Percentiles rank a stretch among this genome's conserved stretches.
Conservation (phyloP, 2,888 invertebrate genomes). For the Chaitophorus viminalis region DNA sequence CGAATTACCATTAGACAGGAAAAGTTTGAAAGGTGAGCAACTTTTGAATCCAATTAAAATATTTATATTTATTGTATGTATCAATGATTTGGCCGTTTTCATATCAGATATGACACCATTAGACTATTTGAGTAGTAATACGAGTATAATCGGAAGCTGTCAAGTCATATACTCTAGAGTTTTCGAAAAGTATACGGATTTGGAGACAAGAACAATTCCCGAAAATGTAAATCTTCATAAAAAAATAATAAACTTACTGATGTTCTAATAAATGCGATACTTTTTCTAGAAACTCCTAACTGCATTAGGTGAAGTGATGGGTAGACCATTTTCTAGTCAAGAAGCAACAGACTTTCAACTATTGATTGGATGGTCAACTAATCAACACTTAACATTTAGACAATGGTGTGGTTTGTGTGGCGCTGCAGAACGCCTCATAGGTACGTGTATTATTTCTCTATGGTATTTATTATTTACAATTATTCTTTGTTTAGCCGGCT, state of each 20-base stretch:
- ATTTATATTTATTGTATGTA: too few relatives aligned
- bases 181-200: slow-evolving; percentile 67
- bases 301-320: slow-evolving; percentile 75
- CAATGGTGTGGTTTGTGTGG: slow-evolving; percentile 85
- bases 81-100: neutral
- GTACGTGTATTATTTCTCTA: slow-evolving; percentile 65
- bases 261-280: neutral
- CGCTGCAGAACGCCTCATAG: slow-evolving; percentile 77
- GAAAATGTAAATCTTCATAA: slow-evolving; percentile 39
- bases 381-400: slow-evolving; percentile 74
- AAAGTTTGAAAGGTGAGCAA: slow-evolving; percentile 69
- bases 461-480: too few relatives aligned
- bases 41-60: too few relatives aligned
- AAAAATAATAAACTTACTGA: neutral
- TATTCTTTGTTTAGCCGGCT: too few relatives aligned
- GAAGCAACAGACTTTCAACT: slow-evolving; percentile 68
- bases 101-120: slow-evolving; percentile 75
- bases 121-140: slow-evolving; percentile 77
- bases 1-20: slow-evolving; percentile 77
- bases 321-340: slow-evolving; percentile 71
- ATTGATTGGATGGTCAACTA: slow-evolving; percentile 71
- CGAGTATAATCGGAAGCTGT: slow-evolving; percentile 73
- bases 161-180: slow-evolving; percentile 72
- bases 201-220: slow-evolving; percentile 32
- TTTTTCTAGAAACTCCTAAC: slow-evolving; percentile 70